These are phyloP conservation scores for Drosophila peninsularis DNA, from an alignment of 2,888 invertebrate genomes.

Conservation along the genomic window DNA sequence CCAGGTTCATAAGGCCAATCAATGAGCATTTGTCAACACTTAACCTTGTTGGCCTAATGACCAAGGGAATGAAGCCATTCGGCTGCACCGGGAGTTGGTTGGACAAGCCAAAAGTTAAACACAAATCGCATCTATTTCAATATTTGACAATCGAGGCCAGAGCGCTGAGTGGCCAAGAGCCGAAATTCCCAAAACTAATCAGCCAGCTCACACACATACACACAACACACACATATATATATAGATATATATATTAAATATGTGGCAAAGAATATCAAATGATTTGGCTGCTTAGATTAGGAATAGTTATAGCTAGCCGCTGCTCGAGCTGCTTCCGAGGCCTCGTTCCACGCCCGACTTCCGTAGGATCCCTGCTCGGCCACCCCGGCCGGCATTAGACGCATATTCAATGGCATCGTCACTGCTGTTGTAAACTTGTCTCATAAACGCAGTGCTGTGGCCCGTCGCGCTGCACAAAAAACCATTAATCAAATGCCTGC, in stretches of 20 bases:
- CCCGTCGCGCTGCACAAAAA: slow-evolving; percentile 47
- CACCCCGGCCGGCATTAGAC: slow-evolving; percentile 49
- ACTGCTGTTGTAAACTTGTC: slow-evolving; percentile 61
- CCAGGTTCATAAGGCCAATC: slow-evolving; percentile 17
- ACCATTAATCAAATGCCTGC: slow-evolving; percentile 73
- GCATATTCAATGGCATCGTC: slow-evolving; percentile 59
- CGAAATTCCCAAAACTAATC: slow-evolving; percentile 74
- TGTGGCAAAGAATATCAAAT: slow-evolving; percentile 36
- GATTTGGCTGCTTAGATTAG: slow-evolving; percentile 25
- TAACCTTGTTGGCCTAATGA: slow-evolving; percentile 62
- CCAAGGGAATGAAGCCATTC: slow-evolving; percentile 10
- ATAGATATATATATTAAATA: slow-evolving; percentile 12
- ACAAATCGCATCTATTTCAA: slow-evolving; percentile 31
- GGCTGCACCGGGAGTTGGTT: background rate
- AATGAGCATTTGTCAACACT: slow-evolving; percentile 55
- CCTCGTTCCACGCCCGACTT: background rate
- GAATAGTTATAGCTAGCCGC: background rate
- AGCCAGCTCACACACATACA: slow-evolving; percentile 27
- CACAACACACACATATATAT: background rate
- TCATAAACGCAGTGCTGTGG: slow-evolving; percentile 52
- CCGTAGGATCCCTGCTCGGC: slow-evolving; percentile 13
- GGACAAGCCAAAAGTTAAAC: slow-evolving; percentile 25
- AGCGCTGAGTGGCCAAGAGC: slow-evolving; percentile 35
- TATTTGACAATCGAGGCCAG: slow-evolving; percentile 42
- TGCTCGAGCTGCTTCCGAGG: background rate